Percentiles rank a stretch among this genome's conserved stretches.
Conservation (phyloP, 2,888 invertebrate species). For the Melangyna quadrimaculata region DNA sequence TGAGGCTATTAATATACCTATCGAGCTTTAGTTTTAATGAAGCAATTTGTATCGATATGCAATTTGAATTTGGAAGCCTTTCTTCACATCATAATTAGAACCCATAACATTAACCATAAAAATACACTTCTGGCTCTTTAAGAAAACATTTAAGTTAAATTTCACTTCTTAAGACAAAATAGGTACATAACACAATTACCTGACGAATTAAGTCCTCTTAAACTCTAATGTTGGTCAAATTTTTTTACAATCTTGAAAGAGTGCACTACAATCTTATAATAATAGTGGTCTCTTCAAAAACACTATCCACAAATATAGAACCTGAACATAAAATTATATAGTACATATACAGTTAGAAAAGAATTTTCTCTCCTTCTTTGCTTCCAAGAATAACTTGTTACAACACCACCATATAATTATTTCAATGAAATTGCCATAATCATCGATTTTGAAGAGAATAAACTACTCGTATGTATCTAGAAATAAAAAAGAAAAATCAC, state of each 20-base stretch:
- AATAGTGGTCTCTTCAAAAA: conserved; percentile 31
- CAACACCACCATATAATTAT: conserved; percentile 56
- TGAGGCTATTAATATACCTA: background rate
- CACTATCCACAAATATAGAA: background rate
- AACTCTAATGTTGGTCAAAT: background rate
- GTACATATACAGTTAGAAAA: conserved; percentile 48
- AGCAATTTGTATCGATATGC: background rate
- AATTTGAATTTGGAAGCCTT: background rate
- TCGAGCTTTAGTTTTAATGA: background rate
- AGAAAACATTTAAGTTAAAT: background rate
- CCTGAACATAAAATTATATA: background rate
- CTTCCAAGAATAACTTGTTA: conserved; percentile 55
- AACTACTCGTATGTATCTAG: background rate
- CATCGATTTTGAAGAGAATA: background rate
- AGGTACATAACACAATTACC: background rate
- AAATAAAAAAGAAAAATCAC: conserved; percentile 33
- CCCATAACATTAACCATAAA: background rate
- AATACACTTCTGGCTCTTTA: background rate
- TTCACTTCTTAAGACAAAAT: background rate
- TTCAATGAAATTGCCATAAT: conserved; percentile 66
- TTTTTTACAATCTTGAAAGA: background rate
- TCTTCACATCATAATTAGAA: background rate
- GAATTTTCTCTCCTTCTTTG: conserved; percentile 38
- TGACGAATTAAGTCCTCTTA: background rate
- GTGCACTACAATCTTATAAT: conserved; percentile 2